A percentile compares a stretch with the other conserved stretches of the same genome.
Evolutionary conservation across 2,113 vertebrate species (phyloP).

Genomic region (Chlamydotis undulata): DNA sequence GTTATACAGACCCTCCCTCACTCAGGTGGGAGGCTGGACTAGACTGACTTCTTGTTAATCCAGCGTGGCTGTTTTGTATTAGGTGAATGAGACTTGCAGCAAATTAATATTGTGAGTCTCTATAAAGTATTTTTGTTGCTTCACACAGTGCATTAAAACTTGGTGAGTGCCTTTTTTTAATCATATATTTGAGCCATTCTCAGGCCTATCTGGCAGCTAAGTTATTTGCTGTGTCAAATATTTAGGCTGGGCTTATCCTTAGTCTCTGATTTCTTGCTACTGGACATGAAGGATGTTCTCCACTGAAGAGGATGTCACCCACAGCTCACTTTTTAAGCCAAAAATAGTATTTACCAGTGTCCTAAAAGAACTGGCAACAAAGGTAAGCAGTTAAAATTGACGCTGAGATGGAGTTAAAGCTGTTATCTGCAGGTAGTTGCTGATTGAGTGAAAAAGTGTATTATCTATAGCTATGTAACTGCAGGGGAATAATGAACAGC

Average conservation of each 20-base stretch:
- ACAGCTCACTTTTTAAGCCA: not conserved
- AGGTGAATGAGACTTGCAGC: not conserved
- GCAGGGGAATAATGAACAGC: not conserved
- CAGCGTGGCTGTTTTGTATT: not conserved
- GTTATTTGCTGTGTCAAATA: not conserved
- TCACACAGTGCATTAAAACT: not conserved
- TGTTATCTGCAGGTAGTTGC: not conserved
- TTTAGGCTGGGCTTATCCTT: not conserved
- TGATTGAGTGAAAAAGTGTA: not conserved
- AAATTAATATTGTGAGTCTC: not conserved
- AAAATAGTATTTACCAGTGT: not conserved
- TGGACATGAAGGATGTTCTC: not conserved
- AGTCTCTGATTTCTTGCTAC: not conserved
- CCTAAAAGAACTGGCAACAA: not conserved
- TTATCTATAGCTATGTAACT: not conserved
- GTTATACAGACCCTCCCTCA: not conserved
- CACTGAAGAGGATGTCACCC: not conserved
- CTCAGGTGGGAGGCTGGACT: not conserved
- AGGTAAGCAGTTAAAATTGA: slow-evolving; percentile 8
- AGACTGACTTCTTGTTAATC: not conserved
- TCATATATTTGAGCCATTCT: accelerated
- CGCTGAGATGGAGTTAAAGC: not conserved
- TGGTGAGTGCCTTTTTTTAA: not conserved
- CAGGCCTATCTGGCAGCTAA: not conserved
- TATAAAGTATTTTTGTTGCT: not conserved